phyloP scores from a whole-genome alignment of 2,888 invertebrate genomes.

The Rotaria socialis region DNA sequence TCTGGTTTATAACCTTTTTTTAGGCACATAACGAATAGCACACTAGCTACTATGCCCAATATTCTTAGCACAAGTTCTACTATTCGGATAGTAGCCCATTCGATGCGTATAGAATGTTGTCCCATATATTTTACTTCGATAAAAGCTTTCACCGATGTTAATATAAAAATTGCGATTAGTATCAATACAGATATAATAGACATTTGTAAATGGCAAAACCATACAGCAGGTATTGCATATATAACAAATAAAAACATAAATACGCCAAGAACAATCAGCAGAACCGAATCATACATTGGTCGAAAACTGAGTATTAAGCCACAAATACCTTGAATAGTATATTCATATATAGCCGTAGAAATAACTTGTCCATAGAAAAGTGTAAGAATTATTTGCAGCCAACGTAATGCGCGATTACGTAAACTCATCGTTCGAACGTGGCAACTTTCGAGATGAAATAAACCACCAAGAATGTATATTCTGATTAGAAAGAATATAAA shows the following conservation, averaged over 20 bases:
- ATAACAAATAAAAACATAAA: background rate
- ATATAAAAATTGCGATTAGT: background rate
- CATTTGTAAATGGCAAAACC: background rate
- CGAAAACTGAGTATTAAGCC: background rate
- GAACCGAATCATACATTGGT: slow-evolving; percentile 19
- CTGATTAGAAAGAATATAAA: background rate
- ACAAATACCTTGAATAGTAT: slow-evolving; percentile 6
- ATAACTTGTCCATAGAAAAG: slow-evolving; percentile 14
- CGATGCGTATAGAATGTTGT: background rate
- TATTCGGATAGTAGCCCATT: background rate
- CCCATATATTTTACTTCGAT: background rate
- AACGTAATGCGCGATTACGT: background rate
- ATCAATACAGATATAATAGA: background rate
- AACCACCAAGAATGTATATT: background rate
- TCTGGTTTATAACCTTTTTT: background rate
- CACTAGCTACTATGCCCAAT: background rate
- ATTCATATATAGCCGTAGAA: background rate
- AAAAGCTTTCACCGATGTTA: background rate
- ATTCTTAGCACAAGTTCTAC: background rate
- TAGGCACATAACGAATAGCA: background rate
- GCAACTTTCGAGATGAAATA: too few relatives aligned
- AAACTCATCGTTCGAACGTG: background rate
- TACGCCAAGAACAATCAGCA: background rate
- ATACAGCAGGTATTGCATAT: background rate
- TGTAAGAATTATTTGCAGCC: slow-evolving; percentile 16